Percentiles rank a stretch among this genome's conserved stretches.
phyloP scores from a whole-genome alignment of 2,888 invertebrate species.

The Drosophila neonasuta region DNA sequence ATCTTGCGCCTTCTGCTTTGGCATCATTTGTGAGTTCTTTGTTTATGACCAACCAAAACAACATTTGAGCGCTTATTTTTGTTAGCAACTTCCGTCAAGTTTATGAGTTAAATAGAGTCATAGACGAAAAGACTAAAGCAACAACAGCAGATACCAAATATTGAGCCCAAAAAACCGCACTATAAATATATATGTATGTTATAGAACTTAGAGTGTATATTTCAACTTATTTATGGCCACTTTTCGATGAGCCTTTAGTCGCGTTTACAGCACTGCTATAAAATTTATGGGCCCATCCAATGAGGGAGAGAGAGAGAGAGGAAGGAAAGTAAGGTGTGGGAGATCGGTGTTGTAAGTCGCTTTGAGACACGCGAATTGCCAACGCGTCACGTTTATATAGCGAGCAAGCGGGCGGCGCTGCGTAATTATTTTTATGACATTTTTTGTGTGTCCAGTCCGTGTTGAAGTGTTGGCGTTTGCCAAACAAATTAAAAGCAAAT shows the following conservation, averaged over 20 bases:
- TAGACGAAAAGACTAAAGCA: slow-evolving; percentile 20
- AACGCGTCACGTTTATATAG: slow-evolving; percentile 62
- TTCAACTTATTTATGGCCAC: slow-evolving; percentile 75
- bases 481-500: slow-evolving; percentile 78
- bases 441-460: slow-evolving; percentile 43
- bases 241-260: slow-evolving; percentile 74
- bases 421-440: slow-evolving; percentile 79
- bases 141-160: slow-evolving; percentile 27
- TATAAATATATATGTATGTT: slow-evolving; percentile 62
- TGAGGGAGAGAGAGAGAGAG: background rate
- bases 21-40: slow-evolving; percentile 14
- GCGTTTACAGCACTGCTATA: slow-evolving; percentile 71
- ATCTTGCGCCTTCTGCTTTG: background rate
- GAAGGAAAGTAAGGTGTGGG: background rate
- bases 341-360: slow-evolving; percentile 28
- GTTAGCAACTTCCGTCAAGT: slow-evolving; percentile 25
- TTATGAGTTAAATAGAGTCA: slow-evolving; percentile 54
- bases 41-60: slow-evolving; percentile 16
- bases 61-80: slow-evolving; percentile 16
- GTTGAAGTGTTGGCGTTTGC: slow-evolving; percentile 78
- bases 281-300: slow-evolving; percentile 60
- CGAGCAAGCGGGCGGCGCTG: slow-evolving; percentile 30
- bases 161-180: slow-evolving; percentile 53
- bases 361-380: slow-evolving; percentile 55
- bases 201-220: slow-evolving; percentile 34